Evolutionary conservation across 2,113 vertebrate genomes (phyloP).

Genomic region (Asarcornis scutulata): DNA sequence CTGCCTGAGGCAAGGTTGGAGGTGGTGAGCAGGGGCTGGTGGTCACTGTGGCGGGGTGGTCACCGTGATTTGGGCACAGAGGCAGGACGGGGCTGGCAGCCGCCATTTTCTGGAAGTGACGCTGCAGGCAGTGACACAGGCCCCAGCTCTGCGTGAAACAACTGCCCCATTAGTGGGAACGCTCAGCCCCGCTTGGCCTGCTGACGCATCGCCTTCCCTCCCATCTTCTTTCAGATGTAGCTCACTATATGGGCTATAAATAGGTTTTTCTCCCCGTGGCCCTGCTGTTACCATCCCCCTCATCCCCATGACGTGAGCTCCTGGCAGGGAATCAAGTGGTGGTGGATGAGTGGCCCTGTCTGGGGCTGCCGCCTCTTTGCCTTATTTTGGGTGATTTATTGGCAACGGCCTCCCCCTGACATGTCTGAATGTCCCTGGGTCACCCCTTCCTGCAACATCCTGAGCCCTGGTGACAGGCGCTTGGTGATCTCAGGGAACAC

Average conservation of each 20-base stretch:
- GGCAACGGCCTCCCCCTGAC: not conserved
- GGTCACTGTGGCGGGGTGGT: too few species aligned
- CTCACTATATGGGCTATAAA: conserved; percentile 40
- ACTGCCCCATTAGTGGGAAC: not conserved
- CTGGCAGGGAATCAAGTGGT: not conserved
- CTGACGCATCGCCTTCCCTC: conserved; percentile 27
- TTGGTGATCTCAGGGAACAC: not conserved
- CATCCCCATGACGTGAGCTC: conserved; percentile 1
- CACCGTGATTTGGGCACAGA: too few species aligned
- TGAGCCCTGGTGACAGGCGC: not conserved
- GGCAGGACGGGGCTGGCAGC: not conserved
- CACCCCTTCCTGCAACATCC: not conserved
- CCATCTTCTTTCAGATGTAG: conserved; percentile 24
- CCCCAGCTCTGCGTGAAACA: not conserved
- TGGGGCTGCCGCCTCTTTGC: not conserved
- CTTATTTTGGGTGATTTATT: not conserved
- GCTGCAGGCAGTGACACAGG: not conserved
- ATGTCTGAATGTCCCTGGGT: not conserved
- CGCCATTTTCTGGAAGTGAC: not conserved
- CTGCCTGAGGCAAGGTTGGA: too few species aligned
- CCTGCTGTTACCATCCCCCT: not conserved
- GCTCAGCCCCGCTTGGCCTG: not conserved
- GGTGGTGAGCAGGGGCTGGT: too few species aligned
- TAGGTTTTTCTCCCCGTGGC: conserved; percentile 14
- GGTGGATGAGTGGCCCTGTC: not conserved